Evolutionary conservation across 2,113 vertebrate species (phyloP).

Genomic region (Phalacrocorax aristotelis): DNA sequence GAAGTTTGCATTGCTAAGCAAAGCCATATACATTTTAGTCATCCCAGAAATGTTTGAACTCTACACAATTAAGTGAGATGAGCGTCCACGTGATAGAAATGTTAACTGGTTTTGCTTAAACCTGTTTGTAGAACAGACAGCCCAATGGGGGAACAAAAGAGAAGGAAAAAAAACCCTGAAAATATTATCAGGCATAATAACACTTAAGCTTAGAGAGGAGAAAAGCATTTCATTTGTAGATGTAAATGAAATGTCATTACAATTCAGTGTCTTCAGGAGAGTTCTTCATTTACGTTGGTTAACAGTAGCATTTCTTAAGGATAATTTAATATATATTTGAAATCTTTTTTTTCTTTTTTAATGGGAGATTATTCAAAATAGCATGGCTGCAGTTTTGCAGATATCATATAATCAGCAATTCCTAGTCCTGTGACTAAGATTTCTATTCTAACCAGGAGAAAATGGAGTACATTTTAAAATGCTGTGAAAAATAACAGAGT

Average conservation of each 20-base stretch:
- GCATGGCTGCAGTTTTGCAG: not conserved
- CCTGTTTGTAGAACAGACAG: not conserved
- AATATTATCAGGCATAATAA: conserved; percentile 1
- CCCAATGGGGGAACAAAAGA: not conserved
- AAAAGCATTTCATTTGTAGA: conserved; percentile 27
- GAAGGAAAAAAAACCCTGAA: not conserved
- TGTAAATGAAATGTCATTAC: conserved; percentile 31
- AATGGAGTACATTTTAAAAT: not conserved
- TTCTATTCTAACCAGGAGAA: conserved; percentile 11
- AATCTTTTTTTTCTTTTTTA: not conserved
- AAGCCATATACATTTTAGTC: conserved; percentile 34
- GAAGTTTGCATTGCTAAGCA: conserved; percentile 43
- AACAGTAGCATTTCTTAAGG: conserved; percentile 18
- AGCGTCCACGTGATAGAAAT: not conserved
- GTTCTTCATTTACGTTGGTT: conserved; percentile 7
- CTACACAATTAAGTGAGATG: not conserved
- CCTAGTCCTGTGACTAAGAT: not conserved
- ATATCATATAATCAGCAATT: not conserved
- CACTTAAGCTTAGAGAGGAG: not conserved
- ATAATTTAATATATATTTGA: not conserved
- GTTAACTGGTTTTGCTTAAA: not conserved
- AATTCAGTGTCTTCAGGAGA: not conserved
- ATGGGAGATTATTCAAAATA: not conserved
- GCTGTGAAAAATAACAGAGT: not conserved
- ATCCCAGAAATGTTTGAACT: conserved; percentile 6